Conservation (phyloP, 2,113 vertebrate genomes). For the Orycteropus afer region DNA sequence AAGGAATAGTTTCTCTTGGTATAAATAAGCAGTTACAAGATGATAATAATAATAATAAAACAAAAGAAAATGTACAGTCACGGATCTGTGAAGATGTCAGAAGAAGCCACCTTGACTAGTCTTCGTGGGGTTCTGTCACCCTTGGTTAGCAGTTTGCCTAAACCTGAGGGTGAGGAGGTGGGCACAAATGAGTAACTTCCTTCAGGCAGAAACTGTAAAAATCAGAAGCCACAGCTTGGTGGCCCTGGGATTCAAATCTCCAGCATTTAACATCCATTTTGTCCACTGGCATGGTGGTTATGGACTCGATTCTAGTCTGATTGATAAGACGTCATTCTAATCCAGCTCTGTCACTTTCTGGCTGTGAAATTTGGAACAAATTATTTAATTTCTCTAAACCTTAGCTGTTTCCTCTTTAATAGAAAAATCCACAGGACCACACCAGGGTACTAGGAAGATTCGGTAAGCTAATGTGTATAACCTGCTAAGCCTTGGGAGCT, state of each 20-base stretch:
- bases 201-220: not conserved
- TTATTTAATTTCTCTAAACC: not conserved
- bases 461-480: not conserved
- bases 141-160: not conserved
- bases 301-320: not conserved
- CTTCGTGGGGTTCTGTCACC: not conserved
- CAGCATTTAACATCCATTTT: not conserved
- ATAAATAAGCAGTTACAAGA: not conserved
- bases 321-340: not conserved
- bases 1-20: conserved; percentile 53
- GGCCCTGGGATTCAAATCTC: not conserved
- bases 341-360: not conserved
- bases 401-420: not conserved
- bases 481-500: not conserved
- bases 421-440: not conserved
- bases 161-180: not conserved
- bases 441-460: too few relatives aligned
- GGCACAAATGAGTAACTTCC: not conserved
- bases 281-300: not conserved
- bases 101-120: not conserved
- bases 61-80: not conserved
- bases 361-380: not conserved
- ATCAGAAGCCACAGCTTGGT: not conserved
- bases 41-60: too few relatives aligned
- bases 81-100: not conserved